phyloP scores from a whole-genome alignment of 2,888 invertebrate species.

The Diadegma fenestrale region DNA sequence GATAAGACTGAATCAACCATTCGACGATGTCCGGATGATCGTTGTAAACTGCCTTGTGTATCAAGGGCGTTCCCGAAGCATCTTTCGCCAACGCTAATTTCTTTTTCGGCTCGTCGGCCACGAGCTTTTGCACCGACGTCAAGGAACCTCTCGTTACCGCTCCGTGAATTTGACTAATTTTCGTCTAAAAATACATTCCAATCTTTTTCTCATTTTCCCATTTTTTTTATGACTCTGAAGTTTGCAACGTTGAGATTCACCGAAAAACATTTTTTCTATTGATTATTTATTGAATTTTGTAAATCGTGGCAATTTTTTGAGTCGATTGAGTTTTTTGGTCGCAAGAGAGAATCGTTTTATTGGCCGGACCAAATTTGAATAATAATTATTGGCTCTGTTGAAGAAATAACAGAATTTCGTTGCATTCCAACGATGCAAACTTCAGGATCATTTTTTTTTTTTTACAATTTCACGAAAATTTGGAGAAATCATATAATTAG shows the following conservation, averaged over 20 bases:
- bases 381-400: too few relatives aligned
- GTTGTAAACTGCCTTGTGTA: slow-evolving; percentile 93
- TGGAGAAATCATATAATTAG: neutral
- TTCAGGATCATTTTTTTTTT: neutral
- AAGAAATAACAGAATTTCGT: too few relatives aligned
- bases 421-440: too few relatives aligned
- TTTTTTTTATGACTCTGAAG: too few relatives aligned
- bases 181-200: slow-evolving; percentile 85
- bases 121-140: slow-evolving; percentile 87
- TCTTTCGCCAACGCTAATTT: slow-evolving; percentile 88
- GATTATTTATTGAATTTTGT: too few relatives aligned
- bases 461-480: neutral
- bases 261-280: too few relatives aligned
- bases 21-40: slow-evolving; percentile 90
- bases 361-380: too few relatives aligned
- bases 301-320: too few relatives aligned
- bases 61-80: slow-evolving; percentile 89
- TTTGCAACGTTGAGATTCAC: too few relatives aligned
- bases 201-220: neutral
- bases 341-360: too few relatives aligned
- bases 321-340: too few relatives aligned
- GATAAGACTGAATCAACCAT: slow-evolving; percentile 90
- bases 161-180: slow-evolving; percentile 91
- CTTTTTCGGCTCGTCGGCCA: slow-evolving; percentile 84
- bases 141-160: slow-evolving; percentile 91